Evolutionary conservation across 2,113 vertebrate species (phyloP).

Genomic region (Willisornis vidua): DNA sequence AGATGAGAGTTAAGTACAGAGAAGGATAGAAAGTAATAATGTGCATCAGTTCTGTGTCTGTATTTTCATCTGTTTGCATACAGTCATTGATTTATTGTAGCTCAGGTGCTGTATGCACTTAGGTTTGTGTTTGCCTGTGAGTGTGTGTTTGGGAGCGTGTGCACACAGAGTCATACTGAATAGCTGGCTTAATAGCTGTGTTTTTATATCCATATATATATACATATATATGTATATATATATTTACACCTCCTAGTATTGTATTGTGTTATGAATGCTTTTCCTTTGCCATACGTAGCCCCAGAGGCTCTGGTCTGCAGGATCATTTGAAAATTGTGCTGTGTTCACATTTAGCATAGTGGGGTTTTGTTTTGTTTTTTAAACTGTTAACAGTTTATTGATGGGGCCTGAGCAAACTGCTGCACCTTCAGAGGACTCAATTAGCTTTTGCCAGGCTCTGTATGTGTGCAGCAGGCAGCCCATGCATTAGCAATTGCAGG

Average conservation of each 20-base stretch:
- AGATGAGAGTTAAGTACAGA: not conserved
- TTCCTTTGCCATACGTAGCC: not conserved
- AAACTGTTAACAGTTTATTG: conserved; percentile 55
- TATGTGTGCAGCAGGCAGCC: not conserved
- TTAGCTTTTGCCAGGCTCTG: not conserved
- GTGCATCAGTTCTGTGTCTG: not conserved
- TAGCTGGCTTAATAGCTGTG: conserved; percentile 3
- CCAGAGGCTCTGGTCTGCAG: conserved; percentile 3
- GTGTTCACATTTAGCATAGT: conserved; percentile 26
- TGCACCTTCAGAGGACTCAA: conserved; percentile 44
- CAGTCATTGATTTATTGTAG: not conserved
- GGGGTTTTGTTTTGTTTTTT: conserved; percentile 34
- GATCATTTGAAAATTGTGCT: conserved; percentile 9
- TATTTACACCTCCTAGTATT: not conserved
- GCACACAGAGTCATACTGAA: not conserved
- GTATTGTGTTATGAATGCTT: not conserved
- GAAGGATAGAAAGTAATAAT: not conserved
- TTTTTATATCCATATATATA: not conserved
- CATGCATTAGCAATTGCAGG: conserved; percentile 22
- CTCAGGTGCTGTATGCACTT: not conserved
- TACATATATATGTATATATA: not conserved
- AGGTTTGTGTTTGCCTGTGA: not conserved
- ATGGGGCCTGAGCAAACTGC: conserved; percentile 27
- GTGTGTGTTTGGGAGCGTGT: not conserved
- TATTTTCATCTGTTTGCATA: not conserved